Percentiles rank a stretch among this genome's conserved stretches.
Evolutionary conservation across 2,113 vertebrate species (phyloP).

Genomic region (human (Homo sapiens)): GRCh38 chr1:9129501-9130000

Average conservation of each 20-base stretch:
- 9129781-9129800: background rate
- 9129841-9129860: background rate
- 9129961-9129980: background rate
- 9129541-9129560: accelerated
- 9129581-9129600: too few relatives aligned
- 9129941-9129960: background rate
- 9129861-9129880: background rate
- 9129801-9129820: background rate
- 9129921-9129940: background rate
- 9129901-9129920: background rate
- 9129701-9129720: accelerated
- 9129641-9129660: background rate
- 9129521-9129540: too few relatives aligned
- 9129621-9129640: too few relatives aligned
- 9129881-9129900: background rate
- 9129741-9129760: background rate
- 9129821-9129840: background rate
- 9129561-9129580: background rate
- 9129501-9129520: background rate
- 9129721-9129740: background rate
- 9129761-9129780: background rate
- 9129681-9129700: too few relatives aligned
- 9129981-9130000: background rate
- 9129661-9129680: background rate
- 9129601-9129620: background rate